Evolutionary conservation across 2,888 invertebrate genomes (phyloP).

Genomic region (Volucella bombylans): DNA sequence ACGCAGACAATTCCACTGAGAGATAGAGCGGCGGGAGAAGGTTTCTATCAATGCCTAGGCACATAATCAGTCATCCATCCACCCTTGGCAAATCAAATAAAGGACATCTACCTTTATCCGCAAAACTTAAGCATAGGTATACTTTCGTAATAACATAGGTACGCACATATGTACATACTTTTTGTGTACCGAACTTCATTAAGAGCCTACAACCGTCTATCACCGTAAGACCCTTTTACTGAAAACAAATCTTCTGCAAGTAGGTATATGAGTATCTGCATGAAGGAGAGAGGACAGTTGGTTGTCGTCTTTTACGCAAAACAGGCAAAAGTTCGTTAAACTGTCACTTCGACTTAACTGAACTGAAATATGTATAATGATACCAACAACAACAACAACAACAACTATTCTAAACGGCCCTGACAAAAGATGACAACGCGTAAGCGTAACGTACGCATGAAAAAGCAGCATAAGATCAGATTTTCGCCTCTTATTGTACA

Average conservation of each 20-base stretch:
- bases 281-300: neutral
- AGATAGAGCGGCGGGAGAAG: constrained; percentile 2
- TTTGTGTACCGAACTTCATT: constrained; percentile 22
- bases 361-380: constrained; percentile 16
- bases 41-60: constrained; percentile 46
- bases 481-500: constrained; percentile 18
- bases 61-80: constrained; percentile 38
- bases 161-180: no score
- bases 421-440: constrained; percentile 1
- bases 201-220: neutral
- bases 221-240: neutral
- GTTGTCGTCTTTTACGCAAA: constrained; percentile 11
- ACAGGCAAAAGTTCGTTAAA: constrained; percentile 66
- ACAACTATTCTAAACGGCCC: constrained; percentile 7
- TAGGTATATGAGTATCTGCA: constrained; percentile 26
- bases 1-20: constrained; percentile 9
- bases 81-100: constrained; percentile 38
- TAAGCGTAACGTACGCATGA: constrained; percentile 37
- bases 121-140: constrained; percentile 28
- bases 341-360: constrained; percentile 47
- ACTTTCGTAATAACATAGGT: neutral
- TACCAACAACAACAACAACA: constrained; percentile 1
- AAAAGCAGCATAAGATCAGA: constrained; percentile 61
- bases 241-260: constrained; percentile 10
- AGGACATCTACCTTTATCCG: constrained; percentile 44